phyloP scores from a whole-genome alignment of 2,888 invertebrate species.

The Melanargia galathea region DNA sequence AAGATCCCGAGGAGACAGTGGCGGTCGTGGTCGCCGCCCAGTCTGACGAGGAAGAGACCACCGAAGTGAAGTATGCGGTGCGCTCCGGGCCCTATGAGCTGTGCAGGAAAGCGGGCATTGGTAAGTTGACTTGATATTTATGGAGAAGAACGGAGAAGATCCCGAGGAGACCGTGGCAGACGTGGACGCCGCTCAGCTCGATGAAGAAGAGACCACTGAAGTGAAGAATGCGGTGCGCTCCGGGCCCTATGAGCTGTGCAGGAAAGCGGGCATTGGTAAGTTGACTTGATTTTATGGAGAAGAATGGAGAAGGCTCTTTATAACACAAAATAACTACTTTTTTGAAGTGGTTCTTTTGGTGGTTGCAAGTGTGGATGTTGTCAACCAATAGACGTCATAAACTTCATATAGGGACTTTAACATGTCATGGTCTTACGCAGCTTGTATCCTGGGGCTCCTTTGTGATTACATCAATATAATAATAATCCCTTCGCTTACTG shows the following conservation, averaged over 20 bases:
- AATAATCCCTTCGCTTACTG: no score
- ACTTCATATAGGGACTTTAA: no score
- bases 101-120: slow-evolving; percentile 92
- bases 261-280: slow-evolving; percentile 90
- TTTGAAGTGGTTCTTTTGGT: no score
- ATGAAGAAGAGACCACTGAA: slow-evolving; percentile 82
- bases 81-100: slow-evolving; percentile 94
- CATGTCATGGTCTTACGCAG: no score
- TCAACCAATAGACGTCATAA: no score
- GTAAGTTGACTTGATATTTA: no score
- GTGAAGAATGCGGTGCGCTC: slow-evolving; percentile 93
- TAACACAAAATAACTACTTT: no score
- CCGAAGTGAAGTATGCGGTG: slow-evolving; percentile 77
- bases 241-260: slow-evolving; percentile 94
- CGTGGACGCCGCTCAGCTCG: slow-evolving; percentile 77
- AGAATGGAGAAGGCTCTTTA: not conserved
- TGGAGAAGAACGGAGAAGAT: slow-evolving; percentile 86
- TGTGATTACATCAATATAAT: no score
- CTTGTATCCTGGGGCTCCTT: no score
- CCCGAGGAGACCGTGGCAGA: slow-evolving; percentile 84
- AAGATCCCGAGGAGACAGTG: slow-evolving; percentile 71
- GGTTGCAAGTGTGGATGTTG: no score
- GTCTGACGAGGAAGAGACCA: slow-evolving; percentile 38
- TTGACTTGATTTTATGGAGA: not conserved
- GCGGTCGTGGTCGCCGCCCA: slow-evolving; percentile 49